Base-by-base conservation (phyloP, 2,888 invertebrate species). In the Teleogryllus oceanicus region DNA sequence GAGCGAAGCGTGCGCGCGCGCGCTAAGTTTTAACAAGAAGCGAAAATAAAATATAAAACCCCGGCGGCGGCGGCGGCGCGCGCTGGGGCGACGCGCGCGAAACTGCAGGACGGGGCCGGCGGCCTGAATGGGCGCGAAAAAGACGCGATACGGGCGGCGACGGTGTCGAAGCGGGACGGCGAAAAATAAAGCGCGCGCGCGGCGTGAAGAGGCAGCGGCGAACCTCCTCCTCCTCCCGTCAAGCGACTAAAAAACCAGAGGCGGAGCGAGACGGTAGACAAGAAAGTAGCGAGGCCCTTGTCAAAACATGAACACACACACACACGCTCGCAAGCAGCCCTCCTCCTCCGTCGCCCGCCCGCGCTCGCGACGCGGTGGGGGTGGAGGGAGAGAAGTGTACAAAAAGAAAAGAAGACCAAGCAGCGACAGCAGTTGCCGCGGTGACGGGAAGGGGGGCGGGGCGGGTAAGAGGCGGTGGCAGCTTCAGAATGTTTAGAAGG, bases 301-400 rank as follows among this genome's bases (percentile, higher is more conserved):
- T 62, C 62, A 62, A 62, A 62, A 62, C 62, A 62, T 62, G 62
- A 62, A n/a, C 62, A 62, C 62, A 62, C 62, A 62, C 62, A 62
- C 13, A 62, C 62, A 62, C 62, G 8, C 13, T 18, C 62, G n/a
- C 62, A 62, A 13, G n/a, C 13, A 11, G 1, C 0, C 62, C 13
- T 13, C 62, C 8, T 24, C 24, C 24, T 24, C 24, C 24, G 21
- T 1, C 24, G n/a, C 13, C 4, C 16, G 12, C 5, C 62, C 13
- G 8, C 62, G 8, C 37, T 37, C 37, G 37, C 37, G 37, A 37
- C 37, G 37, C 37, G 37, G 0, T 5, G 37, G 37, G 37, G 37
- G 37, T 37, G 37, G 37, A 37, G 37, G 24, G 24, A 37, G 37
- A 37, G 37, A 37, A 37, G 37, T 37, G 8, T 37, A 37, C 37